Conservation (phyloP, 2,797 vertebrate species). For the Sebastes matsubarae region DNA sequence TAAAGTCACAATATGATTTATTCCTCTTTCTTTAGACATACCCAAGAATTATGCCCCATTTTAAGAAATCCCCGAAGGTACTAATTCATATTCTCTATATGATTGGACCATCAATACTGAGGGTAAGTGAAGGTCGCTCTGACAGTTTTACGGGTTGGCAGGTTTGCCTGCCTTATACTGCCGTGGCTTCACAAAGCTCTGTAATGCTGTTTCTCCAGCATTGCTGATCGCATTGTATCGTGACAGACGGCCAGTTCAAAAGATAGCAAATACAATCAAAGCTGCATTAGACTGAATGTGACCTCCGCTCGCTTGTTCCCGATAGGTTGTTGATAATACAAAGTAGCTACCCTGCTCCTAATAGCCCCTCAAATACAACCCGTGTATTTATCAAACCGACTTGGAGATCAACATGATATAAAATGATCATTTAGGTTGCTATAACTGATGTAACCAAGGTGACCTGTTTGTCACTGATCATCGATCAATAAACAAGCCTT, state of each 20-base stretch:
- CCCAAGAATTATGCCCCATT: conserved; percentile 70
- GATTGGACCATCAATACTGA: conserved; percentile 80
- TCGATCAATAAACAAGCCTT: conserved; percentile 28
- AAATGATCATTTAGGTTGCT: neutral
- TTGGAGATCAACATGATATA: neutral
- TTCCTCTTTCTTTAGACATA: conserved; percentile 70
- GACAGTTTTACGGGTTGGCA: conserved; percentile 71
- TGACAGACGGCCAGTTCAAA: conserved; percentile 47
- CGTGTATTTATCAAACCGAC: conserved; percentile 11
- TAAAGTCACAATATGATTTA: conserved; percentile 68
- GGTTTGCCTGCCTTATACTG: conserved; percentile 45
- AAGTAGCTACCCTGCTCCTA: conserved; percentile 12
- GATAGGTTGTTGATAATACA: conserved; percentile 31
- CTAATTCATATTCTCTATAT: conserved; percentile 79
- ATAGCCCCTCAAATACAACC: neutral
- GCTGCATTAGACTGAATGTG: conserved; percentile 46
- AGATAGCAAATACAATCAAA: conserved; percentile 64
- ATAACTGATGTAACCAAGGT: neutral
- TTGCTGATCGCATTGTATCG: conserved; percentile 50
- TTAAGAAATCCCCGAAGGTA: conserved; percentile 72
- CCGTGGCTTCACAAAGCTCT: conserved; percentile 38
- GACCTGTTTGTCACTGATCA: conserved; percentile 12
- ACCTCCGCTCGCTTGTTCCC: conserved; percentile 18
- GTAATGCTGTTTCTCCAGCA: conserved; percentile 28
- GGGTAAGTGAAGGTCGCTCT: conserved; percentile 78